A percentile compares a stretch with the other conserved stretches of the same genome.
phyloP scores from a whole-genome alignment of 2,797 vertebrate species.

The Triplophysa yarkandensis region DNA sequence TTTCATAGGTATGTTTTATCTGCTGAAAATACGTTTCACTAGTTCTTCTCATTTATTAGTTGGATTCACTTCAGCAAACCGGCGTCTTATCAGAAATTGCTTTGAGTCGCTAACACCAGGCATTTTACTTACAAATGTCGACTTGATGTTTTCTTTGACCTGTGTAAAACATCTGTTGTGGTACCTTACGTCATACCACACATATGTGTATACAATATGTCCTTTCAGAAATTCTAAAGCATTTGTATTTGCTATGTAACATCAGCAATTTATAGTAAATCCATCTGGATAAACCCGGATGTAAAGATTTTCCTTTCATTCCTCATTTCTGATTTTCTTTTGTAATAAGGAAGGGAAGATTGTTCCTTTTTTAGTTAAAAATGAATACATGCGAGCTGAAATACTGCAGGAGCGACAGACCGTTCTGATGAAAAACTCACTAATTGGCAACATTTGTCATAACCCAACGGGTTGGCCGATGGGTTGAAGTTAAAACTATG shows the following conservation, averaged over 20 bases:
- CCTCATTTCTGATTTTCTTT: slow-evolving; percentile 9
- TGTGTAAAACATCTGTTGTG: slow-evolving; percentile 62
- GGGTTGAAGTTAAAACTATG: slow-evolving; percentile 1
- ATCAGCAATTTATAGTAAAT: background rate
- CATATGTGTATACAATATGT: background rate
- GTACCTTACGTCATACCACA: slow-evolving; percentile 11
- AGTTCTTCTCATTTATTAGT: slow-evolving; percentile 78
- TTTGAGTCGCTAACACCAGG: slow-evolving; percentile 73
- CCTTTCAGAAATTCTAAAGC: background rate
- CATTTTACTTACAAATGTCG: slow-evolving; percentile 72
- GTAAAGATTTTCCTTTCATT: background rate
- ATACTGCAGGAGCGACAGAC: background rate
- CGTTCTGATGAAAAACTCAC: slow-evolving; percentile 25
- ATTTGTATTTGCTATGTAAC: background rate
- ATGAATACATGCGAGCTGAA: slow-evolving; percentile 1
- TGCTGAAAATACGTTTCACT: slow-evolving; percentile 66
- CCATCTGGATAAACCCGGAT: background rate
- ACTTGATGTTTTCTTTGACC: slow-evolving; percentile 80
- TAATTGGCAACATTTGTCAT: slow-evolving; percentile 32
- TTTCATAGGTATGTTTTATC: slow-evolving; percentile 75
- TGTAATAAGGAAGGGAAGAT: background rate
- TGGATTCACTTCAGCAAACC: slow-evolving; percentile 80
- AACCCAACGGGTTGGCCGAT: slow-evolving; percentile 19
- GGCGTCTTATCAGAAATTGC: slow-evolving; percentile 81
- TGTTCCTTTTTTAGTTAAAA: background rate